phyloP scores from a whole-genome alignment of 2,113 vertebrate genomes.

The Gasterosteus aculeatus region DNA sequence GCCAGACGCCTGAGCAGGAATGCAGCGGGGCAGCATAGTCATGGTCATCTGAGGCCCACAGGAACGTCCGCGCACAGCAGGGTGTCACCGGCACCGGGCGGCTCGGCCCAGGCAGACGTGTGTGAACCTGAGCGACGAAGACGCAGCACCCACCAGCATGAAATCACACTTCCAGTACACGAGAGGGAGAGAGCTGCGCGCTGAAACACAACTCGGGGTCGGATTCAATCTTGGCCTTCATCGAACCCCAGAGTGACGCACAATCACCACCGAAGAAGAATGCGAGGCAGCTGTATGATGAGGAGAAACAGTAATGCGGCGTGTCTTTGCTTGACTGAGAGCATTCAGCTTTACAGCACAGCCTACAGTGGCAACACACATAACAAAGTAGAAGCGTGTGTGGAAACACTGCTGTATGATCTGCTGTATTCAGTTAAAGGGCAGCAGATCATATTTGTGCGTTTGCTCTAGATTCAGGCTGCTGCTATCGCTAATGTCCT shows the following conservation, averaged over 20 bases:
- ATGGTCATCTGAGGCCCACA: slow-evolving; percentile 1
- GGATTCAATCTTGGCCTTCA: slow-evolving; percentile 34
- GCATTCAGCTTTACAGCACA: not conserved
- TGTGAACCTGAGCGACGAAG: slow-evolving; percentile 10
- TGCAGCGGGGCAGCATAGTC: not conserved
- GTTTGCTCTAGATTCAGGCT: not conserved
- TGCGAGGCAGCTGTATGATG: slow-evolving; percentile 5
- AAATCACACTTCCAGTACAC: slow-evolving; percentile 49
- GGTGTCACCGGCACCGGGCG: slow-evolving; percentile 13
- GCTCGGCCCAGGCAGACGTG: slow-evolving; percentile 52
- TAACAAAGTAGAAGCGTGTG: too few species aligned
- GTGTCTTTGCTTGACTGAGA: slow-evolving; percentile 15
- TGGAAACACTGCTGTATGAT: not conserved
- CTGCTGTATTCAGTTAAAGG: not conserved
- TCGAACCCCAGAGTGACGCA: slow-evolving; percentile 47
- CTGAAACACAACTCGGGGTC: slow-evolving; percentile 23
- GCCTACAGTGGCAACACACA: not conserved
- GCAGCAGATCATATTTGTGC: not conserved
- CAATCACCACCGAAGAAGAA: slow-evolving; percentile 44
- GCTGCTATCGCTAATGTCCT: not conserved
- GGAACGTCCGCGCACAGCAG: not conserved
- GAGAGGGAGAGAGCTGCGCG: slow-evolving; percentile 37
- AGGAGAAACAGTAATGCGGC: slow-evolving; percentile 21
- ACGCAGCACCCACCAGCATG: slow-evolving; percentile 43
- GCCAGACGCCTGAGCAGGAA: slow-evolving; percentile 10